These are phyloP conservation scores for Macroramphosus scolopax DNA, from an alignment of 2,797 vertebrate species.

Conservation along the genomic window DNA sequence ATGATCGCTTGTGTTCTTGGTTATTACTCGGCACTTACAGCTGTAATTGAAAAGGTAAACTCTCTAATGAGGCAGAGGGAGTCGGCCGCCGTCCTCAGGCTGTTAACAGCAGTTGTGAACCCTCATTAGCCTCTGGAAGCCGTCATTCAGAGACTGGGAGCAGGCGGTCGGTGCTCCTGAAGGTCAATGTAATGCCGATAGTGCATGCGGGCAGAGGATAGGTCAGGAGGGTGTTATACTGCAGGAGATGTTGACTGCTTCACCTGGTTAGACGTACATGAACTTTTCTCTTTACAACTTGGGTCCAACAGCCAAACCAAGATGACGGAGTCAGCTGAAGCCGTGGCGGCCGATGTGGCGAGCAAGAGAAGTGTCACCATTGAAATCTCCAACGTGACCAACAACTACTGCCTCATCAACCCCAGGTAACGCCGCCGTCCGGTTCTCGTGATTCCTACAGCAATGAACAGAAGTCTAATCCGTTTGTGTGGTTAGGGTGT, in stretches of 20 bases:
- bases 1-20: conserved; percentile 48
- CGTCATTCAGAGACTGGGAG: conserved; percentile 41
- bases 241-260: conserved; percentile 2
- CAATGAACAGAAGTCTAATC: not conserved
- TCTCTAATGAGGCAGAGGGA: conserved; percentile 45
- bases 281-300: not conserved
- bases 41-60: conserved; percentile 51
- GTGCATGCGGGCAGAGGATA: conserved; percentile 17
- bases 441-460: too few species aligned
- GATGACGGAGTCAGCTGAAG: conserved; percentile 73
- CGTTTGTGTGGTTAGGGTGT: conserved; percentile 52
- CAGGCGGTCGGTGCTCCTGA: conserved; percentile 20
- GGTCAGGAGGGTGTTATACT: conserved; percentile 11
- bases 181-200: conserved; percentile 42
- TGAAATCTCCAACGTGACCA: conserved; percentile 72
- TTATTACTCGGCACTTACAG: conserved; percentile 42
- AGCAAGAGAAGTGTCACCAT: conserved; percentile 67
- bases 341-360: conserved; percentile 62
- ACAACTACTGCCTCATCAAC: conserved; percentile 72
- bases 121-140: conserved; percentile 54
- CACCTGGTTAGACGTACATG: not conserved
- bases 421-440: conserved; percentile 58
- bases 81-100: conserved; percentile 37
- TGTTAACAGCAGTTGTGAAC: conserved; percentile 45
- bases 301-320: conserved; percentile 32